These are phyloP conservation scores for Copidosoma aretas DNA, from an alignment of 2,888 invertebrate genomes.

Conservation along the genomic window DNA sequence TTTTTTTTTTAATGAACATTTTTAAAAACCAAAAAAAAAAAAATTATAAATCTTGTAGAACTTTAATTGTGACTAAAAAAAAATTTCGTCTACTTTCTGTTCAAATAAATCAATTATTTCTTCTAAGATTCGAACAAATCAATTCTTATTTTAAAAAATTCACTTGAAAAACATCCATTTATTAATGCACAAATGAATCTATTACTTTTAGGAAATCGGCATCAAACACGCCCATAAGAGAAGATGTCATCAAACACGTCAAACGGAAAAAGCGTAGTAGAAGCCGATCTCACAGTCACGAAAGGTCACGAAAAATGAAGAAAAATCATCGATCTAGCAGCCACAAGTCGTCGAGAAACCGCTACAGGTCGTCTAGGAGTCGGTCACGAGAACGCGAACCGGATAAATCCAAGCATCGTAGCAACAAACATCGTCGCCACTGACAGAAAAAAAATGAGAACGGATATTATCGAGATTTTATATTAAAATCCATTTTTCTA, in stretches of 20 bases:
- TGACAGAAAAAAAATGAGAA: slow-evolving; percentile 27
- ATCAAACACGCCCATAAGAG: slow-evolving; percentile 55
- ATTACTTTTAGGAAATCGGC: slow-evolving; percentile 48
- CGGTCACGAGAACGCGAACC: slow-evolving; percentile 58
- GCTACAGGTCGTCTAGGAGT: slow-evolving; percentile 60
- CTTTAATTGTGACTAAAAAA: too few relatives aligned
- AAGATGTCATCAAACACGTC: slow-evolving; percentile 56
- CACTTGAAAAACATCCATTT: too few relatives aligned
- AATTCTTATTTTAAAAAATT: too few relatives aligned
- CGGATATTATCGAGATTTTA: not conserved
- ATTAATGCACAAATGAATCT: not conserved
- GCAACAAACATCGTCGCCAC: slow-evolving; percentile 57
- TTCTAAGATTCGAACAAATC: not conserved
- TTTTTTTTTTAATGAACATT: too few relatives aligned
- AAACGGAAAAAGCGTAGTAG: slow-evolving; percentile 61
- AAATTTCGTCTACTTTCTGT: too few relatives aligned
- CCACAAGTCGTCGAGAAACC: slow-evolving; percentile 58
- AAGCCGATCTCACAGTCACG: slow-evolving; percentile 61
- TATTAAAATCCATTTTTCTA: not conserved
- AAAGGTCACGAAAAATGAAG: slow-evolving; percentile 59
- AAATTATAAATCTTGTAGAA: too few relatives aligned
- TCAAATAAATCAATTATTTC: not conserved
- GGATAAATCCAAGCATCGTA: slow-evolving; percentile 60
- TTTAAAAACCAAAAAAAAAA: not conserved
- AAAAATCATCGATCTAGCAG: slow-evolving; percentile 58